Evolutionary conservation across 2,888 invertebrate species (phyloP).

Genomic region (Autographa gamma): DNA sequence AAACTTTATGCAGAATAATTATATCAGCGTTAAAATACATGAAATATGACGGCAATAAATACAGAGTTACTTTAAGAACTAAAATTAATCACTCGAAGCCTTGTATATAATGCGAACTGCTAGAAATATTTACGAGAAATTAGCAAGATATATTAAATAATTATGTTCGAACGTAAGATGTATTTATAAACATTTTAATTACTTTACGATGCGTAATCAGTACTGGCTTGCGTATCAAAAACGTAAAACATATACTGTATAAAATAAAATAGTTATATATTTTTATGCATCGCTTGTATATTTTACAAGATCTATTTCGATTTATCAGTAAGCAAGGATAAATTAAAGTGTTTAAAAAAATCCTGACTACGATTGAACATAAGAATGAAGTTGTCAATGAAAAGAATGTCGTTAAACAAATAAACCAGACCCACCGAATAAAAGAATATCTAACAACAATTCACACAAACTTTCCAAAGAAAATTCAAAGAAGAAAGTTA

Average conservation of each 20-base stretch:
- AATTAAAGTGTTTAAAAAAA: too few species aligned
- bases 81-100: constrained; percentile 26
- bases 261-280: too few species aligned
- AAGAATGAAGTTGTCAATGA: background rate
- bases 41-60: constrained; percentile 21
- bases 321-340: too few species aligned
- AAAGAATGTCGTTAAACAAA: background rate
- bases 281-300: too few species aligned
- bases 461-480: background rate
- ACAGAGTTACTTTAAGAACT: constrained; percentile 17
- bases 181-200: constrained; percentile 31
- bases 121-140: constrained; percentile 45
- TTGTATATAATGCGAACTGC: constrained; percentile 10
- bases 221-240: background rate
- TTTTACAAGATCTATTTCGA: too few species aligned
- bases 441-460: background rate
- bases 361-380: too few species aligned
- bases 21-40: constrained; percentile 10
- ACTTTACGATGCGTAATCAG: constrained; percentile 8
- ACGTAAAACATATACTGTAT: background rate
- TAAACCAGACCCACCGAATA: background rate
- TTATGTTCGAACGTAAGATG: constrained; percentile 21
- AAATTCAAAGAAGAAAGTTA: background rate
- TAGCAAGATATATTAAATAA: constrained; percentile 31
- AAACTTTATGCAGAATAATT: background rate